Conservation (phyloP, 2,797 vertebrate species). For the Acipenser oxyrinchus region DNA sequence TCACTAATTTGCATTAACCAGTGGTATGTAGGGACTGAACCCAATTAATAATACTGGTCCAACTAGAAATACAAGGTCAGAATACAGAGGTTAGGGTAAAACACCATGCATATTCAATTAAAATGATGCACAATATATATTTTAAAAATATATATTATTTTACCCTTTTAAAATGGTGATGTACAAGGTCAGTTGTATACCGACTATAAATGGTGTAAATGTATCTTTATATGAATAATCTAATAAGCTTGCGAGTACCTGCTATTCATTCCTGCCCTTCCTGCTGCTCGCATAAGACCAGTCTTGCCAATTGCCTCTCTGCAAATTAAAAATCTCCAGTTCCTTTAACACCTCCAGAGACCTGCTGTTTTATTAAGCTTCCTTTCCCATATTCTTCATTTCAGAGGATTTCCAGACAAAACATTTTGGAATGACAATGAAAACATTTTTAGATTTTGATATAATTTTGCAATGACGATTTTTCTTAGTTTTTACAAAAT, state of each 20-base stretch:
- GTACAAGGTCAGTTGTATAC: not conserved
- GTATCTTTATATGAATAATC: not conserved
- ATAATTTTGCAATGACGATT: not conserved
- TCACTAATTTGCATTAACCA: constrained; percentile 28
- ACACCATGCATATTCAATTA: constrained; percentile 16
- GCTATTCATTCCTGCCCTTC: constrained; percentile 20
- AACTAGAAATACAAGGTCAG: not conserved
- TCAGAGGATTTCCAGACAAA: not conserved
- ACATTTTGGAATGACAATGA: not conserved
- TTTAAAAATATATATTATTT: no score
- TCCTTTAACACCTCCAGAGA: constrained; percentile 11
- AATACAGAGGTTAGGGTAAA: not conserved
- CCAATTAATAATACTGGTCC: constrained; percentile 22
- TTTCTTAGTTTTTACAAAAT: not conserved
- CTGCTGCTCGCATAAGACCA: constrained; percentile 12
- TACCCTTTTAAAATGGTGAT: not conserved
- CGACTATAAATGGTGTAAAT: not conserved
- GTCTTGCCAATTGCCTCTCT: constrained; percentile 18
- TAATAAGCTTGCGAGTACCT: not conserved
- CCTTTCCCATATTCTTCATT: not conserved
- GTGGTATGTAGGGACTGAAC: constrained; percentile 64
- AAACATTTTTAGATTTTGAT: not conserved
- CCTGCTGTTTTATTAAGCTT: constrained; percentile 4
- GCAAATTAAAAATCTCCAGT: constrained; percentile 21
- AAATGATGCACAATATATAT: not conserved